phyloP scores from a whole-genome alignment of 1,140 invertebrate genomes.

The Drosophila pruinosa region DNA sequence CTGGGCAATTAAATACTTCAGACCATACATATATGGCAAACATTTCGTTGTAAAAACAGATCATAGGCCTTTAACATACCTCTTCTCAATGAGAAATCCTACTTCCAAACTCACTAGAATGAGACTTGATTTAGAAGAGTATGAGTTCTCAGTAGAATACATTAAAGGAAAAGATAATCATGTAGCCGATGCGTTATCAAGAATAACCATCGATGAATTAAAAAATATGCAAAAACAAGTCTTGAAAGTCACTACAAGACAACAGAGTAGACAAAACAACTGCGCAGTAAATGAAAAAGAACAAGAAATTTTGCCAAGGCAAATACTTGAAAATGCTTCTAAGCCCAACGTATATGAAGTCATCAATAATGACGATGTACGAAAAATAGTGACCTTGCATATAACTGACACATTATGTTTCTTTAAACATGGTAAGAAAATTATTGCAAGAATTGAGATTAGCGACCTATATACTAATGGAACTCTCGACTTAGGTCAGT shows the following conservation, averaged over 20 bases:
- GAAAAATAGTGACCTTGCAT: constrained; percentile 15
- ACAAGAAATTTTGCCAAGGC: constrained; percentile 11
- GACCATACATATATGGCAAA: constrained; percentile 75
- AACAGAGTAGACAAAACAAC: constrained; percentile 14
- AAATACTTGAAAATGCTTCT: constrained; percentile 11
- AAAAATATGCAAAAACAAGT: too few species aligned
- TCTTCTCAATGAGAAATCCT: constrained; percentile 67
- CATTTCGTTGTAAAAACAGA: constrained; percentile 59
- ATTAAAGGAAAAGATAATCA: constrained; percentile 35
- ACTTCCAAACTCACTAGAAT: constrained; percentile 66
- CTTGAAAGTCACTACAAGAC: constrained; percentile 16
- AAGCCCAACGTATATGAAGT: constrained; percentile 20
- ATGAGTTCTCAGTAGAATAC: constrained; percentile 66
- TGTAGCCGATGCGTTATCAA: constrained; percentile 21
- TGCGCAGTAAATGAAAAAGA: constrained; percentile 8
- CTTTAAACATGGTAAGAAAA: constrained; percentile 20
- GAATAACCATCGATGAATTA: constrained; percentile 12
- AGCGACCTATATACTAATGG: constrained; percentile 28
- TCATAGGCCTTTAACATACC: too few species aligned
- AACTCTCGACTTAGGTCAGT: constrained; percentile 15
- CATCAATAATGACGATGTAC: constrained; percentile 11
- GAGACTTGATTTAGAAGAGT: constrained; percentile 61
- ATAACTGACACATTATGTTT: neutral
- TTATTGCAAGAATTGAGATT: constrained; percentile 24
- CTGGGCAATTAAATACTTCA: constrained; percentile 82